Base-by-base conservation (phyloP, 2,113 vertebrate genomes). In the Chaenocephalus aceratus region DNA sequence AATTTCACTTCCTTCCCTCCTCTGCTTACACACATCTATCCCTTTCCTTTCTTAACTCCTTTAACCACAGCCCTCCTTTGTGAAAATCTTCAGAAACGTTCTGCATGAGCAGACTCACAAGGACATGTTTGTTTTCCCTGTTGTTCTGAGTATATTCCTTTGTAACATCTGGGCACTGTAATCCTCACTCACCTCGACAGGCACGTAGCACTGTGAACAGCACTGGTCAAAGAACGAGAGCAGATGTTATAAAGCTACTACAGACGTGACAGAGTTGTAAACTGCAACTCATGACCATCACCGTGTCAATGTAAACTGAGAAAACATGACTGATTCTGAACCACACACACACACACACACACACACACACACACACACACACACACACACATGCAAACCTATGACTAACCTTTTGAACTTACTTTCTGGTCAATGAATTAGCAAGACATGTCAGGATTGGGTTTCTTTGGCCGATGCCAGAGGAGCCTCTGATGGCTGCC, bases 401-500 rank as follows among this genome's bases (percentile, higher is more conserved):
- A 1, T 45, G 66, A 61, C 67, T 60, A 77, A 86, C 75, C 75
- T 82, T 85, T 82, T 89, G 76, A 90, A 79, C 84, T 88, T 68
- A 18, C 52, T 71, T 52, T 85, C 58, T 82, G 79, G 77, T 89
- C 60, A 85, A 62, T 82, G 70, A 85, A 88, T 90, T 88, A 80
- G 80, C 48, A 18, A 78, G 61, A 84, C 26, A 85, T 73, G 82
- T 87, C 87, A 88, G 90, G 65, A 54, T 92, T 87, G 60, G 79
- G 86, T 92, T 93, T 92, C 88, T 82, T 53, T 69, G 79, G 72
- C 58, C 76, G 59, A 34, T 34, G 72, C 63, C 21, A 45, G 62
- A 80, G 67, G 78, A 79, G 57, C 14, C 75, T 54, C 83, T 89
- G 87, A 93, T 92, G 86, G 75, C 82, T 87, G 88, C 93, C 93